Evolutionary conservation across 1,140 invertebrate species (phyloP).

Genomic region (Ectropis grisescens): DNA sequence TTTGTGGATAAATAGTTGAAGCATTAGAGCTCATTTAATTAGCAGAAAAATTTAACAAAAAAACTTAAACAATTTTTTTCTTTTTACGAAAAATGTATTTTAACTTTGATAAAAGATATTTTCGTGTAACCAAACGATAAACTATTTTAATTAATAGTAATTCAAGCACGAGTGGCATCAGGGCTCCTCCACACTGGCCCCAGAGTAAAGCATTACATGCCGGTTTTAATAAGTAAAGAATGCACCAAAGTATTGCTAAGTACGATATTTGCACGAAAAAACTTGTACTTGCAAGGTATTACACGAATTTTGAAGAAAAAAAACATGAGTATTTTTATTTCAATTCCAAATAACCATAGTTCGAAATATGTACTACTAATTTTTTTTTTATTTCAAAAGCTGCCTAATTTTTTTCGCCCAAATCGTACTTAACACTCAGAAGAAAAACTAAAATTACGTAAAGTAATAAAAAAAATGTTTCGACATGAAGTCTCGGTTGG

Average conservation of each 20-base stretch:
- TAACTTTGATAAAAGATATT: neutral
- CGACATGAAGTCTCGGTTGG: constrained; percentile 13
- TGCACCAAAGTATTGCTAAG: constrained; percentile 27
- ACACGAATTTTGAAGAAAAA: constrained; percentile 5
- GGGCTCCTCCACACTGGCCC: constrained; percentile 7
- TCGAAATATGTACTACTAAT: constrained; percentile 6
- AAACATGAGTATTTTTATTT: constrained; percentile 1
- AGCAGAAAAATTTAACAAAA: neutral
- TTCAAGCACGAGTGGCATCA: constrained; percentile 54
- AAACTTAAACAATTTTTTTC: no score
- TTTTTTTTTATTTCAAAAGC: neutral
- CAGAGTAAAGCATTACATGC: constrained; percentile 49
- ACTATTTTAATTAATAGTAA: constrained; percentile 4
- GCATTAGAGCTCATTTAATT: neutral
- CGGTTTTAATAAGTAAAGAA: constrained; percentile 21
- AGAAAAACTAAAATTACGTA: constrained; percentile 5
- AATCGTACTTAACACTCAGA: constrained; percentile 3
- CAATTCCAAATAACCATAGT: neutral
- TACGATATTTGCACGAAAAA: constrained; percentile 13
- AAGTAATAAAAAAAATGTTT: constrained; percentile 4
- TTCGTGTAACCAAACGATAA: neutral
- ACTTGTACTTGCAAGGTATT: neutral
- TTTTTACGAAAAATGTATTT: neutral
- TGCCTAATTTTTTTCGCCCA: constrained; percentile 1
- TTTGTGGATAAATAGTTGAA: neutral